Evolutionary conservation across 2,888 invertebrate genomes (phyloP), one percentile per base, ranked within the genome.

Genomic region (Aproaerema taeniolella): DNA sequence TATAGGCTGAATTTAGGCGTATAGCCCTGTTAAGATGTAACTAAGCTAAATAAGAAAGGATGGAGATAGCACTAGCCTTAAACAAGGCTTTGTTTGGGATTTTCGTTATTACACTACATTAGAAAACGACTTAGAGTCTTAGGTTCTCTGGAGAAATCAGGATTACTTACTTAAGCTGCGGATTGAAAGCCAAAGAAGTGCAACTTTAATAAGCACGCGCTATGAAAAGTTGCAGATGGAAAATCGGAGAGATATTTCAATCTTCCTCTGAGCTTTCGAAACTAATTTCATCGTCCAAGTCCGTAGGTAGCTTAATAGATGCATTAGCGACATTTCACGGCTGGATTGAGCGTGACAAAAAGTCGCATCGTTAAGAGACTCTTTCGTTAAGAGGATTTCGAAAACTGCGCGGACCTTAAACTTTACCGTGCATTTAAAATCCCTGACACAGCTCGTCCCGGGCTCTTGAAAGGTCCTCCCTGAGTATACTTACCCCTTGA

Each of bases 361-460:
- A 37, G n/a, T 37, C 4, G n/a, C 20, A 31, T 31, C 31, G 35
- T 40, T 16, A 40, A 36, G 29, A 37, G 17, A 30, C 28, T 28
- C 24, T 33, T 30, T 9, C 24, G 34, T 13, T 35, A 35, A 40
- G 40, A 40, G 40, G 40, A 40, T 25, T 39, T 28, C 26, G 17
- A 10, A 39, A 40, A 26, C 28, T 14, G 10, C n/a, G 5, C 14
- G 32, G 14, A 31, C 30, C 25, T 31, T 25, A 8, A 32, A 33
- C 12, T 31, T 40, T 12, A 24, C 26, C 37, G 13, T 34, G 31
- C 39, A 42, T 42, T 46, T 46, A 42, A 38, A 42, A 40, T 39
- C 42, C 35, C 40, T 42, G 42, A 46, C 40, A 35, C 28, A 17
- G 31, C 38, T 26, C 14, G 37, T 45, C 36, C n/a, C 37, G 24